A percentile compares a stretch with the other conserved stretches of the same genome.
Conservation (phyloP, 2,888 invertebrate species). For the Sphinx pinastri region DNA sequence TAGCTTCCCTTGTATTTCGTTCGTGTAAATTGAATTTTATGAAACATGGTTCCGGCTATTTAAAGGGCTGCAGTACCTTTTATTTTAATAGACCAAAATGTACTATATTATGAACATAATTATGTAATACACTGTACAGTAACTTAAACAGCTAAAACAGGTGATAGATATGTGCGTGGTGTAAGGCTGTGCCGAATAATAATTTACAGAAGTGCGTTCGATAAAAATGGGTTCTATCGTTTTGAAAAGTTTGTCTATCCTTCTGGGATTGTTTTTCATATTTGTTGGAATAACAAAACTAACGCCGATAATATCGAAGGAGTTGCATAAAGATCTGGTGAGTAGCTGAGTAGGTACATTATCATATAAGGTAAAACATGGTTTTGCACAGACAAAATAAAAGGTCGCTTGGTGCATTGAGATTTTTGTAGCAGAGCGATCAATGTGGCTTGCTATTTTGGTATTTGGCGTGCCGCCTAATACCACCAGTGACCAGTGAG, state of each 20-base stretch:
- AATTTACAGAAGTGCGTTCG: slow-evolving; percentile 37
- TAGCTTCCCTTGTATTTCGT: slow-evolving; percentile 35
- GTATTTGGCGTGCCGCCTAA: slow-evolving; percentile 83
- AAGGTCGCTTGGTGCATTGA: slow-evolving; percentile 72
- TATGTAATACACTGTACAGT: background rate
- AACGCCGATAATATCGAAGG: slow-evolving; percentile 95
- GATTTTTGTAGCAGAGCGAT: slow-evolving; percentile 75
- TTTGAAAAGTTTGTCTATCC: slow-evolving; percentile 94
- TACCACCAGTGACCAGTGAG: slow-evolving; percentile 64
- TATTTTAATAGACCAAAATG: background rate
- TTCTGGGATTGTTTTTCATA: slow-evolving; percentile 96
- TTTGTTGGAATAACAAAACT: slow-evolving; percentile 97
- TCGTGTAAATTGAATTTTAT: slow-evolving; percentile 26
- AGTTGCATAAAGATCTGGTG: slow-evolving; percentile 98
- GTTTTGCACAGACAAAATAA: slow-evolving; percentile 40
- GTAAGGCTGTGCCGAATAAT: slow-evolving; percentile 44
- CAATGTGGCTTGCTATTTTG: slow-evolving; percentile 76
- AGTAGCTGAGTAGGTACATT: slow-evolving; percentile 59
- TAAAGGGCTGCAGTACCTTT: background rate
- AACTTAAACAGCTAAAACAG: slow-evolving; percentile 12
- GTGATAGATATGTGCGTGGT: slow-evolving; percentile 38
- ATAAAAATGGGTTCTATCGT: slow-evolving; percentile 87
- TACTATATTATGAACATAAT: background rate
- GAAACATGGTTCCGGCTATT: slow-evolving; percentile 30
- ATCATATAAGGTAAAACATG: slow-evolving; percentile 31